These are phyloP conservation scores for Phoxinus dragarum DNA, from an alignment of 2,797 vertebrate genomes.

Conservation along the genomic window DNA sequence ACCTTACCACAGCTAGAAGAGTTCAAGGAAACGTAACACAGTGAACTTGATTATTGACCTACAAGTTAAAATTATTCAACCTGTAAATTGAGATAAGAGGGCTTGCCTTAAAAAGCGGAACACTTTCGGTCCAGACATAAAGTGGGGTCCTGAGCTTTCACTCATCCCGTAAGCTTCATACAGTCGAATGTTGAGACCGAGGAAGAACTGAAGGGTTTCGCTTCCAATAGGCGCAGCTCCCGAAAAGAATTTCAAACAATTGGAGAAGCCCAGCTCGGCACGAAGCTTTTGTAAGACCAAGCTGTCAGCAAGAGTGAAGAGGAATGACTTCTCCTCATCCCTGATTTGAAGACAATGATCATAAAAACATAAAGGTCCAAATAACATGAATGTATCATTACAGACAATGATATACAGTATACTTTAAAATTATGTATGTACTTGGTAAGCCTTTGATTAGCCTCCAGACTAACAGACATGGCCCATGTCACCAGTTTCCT, in stretches of 20 bases:
- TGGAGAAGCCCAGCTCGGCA: constrained; percentile 80
- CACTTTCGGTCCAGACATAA: constrained; percentile 80
- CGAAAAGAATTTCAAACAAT: constrained; percentile 84
- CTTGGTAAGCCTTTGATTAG: constrained; percentile 78
- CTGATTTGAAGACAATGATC: constrained; percentile 53
- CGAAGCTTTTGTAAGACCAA: constrained; percentile 85
- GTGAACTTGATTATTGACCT: neutral
- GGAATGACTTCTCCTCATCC: constrained; percentile 81
- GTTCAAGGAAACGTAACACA: neutral
- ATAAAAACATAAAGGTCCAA: neutral
- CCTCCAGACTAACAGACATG: constrained; percentile 84
- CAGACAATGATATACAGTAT: neutral
- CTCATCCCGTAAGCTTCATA: constrained; percentile 90
- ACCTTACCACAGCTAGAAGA: constrained; percentile 83
- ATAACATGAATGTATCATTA: neutral
- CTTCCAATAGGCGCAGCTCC: constrained; percentile 85
- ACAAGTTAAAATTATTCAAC: neutral
- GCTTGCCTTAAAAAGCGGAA: constrained; percentile 82
- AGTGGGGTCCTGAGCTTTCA: constrained; percentile 89
- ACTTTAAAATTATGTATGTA: constrained; percentile 58
- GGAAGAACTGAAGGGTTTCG: constrained; percentile 84
- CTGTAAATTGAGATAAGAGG: neutral
- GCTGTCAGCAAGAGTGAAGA: constrained; percentile 79
- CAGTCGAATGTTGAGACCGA: constrained; percentile 84
- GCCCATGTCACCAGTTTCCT: constrained; percentile 87